Evolutionary conservation across 2,797 vertebrate genomes (phyloP).

Genomic region (Schizopygopsis pylzovi): DNA sequence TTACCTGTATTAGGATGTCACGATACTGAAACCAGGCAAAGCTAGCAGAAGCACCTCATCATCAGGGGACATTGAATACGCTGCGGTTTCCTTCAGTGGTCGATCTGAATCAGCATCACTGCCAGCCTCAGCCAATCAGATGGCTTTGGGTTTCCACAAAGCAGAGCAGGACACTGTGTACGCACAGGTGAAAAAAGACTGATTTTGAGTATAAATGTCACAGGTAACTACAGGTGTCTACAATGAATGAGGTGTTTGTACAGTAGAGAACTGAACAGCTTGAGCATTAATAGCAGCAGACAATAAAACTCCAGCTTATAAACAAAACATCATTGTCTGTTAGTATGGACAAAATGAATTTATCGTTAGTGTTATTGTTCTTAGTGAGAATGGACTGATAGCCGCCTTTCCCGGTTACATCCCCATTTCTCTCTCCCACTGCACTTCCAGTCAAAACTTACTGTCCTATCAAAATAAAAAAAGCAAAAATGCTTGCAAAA

Average conservation of each 20-base stretch:
- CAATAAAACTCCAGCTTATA: no score
- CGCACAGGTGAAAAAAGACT: not conserved
- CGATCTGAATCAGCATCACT: not conserved
- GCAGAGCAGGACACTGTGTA: not conserved
- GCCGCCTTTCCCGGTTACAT: no score
- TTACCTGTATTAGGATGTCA: not conserved
- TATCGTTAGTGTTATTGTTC: no score
- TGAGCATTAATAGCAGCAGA: no score
- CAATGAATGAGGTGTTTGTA: not conserved
- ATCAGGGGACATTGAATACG: not conserved
- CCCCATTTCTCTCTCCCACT: no score
- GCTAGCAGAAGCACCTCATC: not conserved
- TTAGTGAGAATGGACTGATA: no score
- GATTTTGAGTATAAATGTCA: not conserved
- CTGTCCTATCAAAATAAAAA: no score
- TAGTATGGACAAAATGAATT: no score
- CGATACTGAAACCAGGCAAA: not conserved
- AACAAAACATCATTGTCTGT: no score
- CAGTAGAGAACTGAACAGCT: not conserved
- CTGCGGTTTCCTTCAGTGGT: not conserved
- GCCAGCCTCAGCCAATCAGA: not conserved
- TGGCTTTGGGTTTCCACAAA: not conserved
- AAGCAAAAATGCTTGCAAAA: no score
- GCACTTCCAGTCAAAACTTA: no score
- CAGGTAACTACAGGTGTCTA: not conserved